A percentile compares a stretch with the other conserved stretches of the same genome.
These are phyloP conservation scores for Halictus quadricinctus DNA, from an alignment of 2,888 invertebrate species.

Conservation along the genomic window DNA sequence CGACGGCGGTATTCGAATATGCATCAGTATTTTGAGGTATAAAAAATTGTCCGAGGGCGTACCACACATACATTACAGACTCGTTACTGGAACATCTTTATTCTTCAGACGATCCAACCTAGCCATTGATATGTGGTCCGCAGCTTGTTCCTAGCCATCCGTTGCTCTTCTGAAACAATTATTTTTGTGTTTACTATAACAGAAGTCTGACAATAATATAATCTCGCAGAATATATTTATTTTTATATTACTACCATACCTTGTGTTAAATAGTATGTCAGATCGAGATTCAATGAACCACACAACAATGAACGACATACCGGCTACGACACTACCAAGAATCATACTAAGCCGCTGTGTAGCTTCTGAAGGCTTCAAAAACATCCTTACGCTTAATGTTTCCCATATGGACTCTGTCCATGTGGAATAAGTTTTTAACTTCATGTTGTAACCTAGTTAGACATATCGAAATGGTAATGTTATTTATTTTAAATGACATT, in stretches of 20 bases:
- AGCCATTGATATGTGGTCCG: constrained; percentile 78
- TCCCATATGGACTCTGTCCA: constrained; percentile 96
- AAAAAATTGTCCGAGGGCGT: constrained; percentile 77
- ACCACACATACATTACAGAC: constrained; percentile 77
- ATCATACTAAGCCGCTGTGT: constrained; percentile 84
- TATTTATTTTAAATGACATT: background rate
- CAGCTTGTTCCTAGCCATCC: constrained; percentile 79
- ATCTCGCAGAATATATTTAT: background rate
- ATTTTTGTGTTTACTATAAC: constrained; percentile 3
- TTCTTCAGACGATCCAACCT: constrained; percentile 74
- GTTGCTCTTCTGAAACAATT: constrained; percentile 66
- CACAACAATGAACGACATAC: constrained; percentile 83
- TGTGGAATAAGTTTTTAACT: constrained; percentile 90
- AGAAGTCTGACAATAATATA: background rate
- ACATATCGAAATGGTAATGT: constrained; percentile 46
- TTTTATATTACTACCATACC: constrained; percentile 64
- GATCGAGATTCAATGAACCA: constrained; percentile 84
- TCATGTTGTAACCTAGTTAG: constrained; percentile 88
- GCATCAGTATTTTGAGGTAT: constrained; percentile 48
- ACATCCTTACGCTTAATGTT: constrained; percentile 89
- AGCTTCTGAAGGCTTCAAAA: constrained; percentile 87
- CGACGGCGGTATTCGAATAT: constrained; percentile 44
- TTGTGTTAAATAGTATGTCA: constrained; percentile 82
- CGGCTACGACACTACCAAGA: constrained; percentile 83
- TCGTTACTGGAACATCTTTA: constrained; percentile 75